phyloP scores from a whole-genome alignment of 92 coral and sea anemone genomes.

The Nematostella vectensis region DNA sequence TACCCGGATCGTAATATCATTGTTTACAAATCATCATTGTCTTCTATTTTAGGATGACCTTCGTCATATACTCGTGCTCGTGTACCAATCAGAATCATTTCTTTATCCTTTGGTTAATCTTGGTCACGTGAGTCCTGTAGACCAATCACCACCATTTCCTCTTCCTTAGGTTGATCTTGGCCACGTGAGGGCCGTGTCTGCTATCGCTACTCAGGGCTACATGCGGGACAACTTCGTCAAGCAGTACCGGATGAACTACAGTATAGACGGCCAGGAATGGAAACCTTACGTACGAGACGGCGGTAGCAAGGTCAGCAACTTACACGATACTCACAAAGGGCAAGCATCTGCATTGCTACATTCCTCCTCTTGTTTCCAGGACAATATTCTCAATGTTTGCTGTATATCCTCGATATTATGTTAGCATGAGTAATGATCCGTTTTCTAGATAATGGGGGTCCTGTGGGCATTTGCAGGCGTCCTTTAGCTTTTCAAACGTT shows the following conservation, averaged over 20 bases:
- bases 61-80: too few relatives aligned
- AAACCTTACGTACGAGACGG: constrained; percentile 21
- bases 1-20: too few relatives aligned
- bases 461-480: too few relatives aligned
- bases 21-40: too few relatives aligned
- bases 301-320: constrained; percentile 33
- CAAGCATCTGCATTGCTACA: neutral
- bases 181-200: constrained; percentile 73
- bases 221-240: constrained; percentile 35
- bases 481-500: too few relatives aligned
- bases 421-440: too few relatives aligned
- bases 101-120: too few relatives aligned
- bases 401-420: constrained; percentile 1
- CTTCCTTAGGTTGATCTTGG: constrained; percentile 79
- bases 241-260: constrained; percentile 67
- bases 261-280: constrained; percentile 78
- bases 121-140: too few relatives aligned
- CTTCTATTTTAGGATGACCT: too few relatives aligned
- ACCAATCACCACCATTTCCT: too few relatives aligned
- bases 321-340: neutral
- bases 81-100: too few relatives aligned
- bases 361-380: neutral
- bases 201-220: constrained; percentile 90
- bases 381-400: neutral
- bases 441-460: too few relatives aligned